Conservation (phyloP, 1,140 invertebrate genomes). For the Homalodisca vitripennis region DNA sequence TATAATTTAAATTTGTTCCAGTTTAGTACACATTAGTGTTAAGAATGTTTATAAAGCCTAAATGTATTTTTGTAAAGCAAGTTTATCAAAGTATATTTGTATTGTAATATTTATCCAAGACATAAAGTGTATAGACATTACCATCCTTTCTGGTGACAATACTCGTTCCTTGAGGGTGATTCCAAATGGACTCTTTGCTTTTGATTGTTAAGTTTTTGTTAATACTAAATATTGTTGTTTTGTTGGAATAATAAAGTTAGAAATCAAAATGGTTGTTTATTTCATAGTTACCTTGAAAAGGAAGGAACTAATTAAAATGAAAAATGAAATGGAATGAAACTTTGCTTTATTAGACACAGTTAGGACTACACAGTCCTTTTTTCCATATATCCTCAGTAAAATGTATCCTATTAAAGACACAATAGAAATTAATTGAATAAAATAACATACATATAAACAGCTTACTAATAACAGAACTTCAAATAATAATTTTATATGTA, state of each 20-base stretch:
- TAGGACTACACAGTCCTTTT: too few species aligned
- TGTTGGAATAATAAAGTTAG: constrained; percentile 21
- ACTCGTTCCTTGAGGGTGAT: constrained; percentile 21
- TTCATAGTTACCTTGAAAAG: background rate
- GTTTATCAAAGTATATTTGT: constrained; percentile 21
- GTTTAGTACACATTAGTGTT: too few species aligned
- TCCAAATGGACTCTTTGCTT: constrained; percentile 21
- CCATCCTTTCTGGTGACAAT: constrained; percentile 24
- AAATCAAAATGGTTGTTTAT: background rate
- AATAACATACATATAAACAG: too few species aligned
- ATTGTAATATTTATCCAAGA: constrained; percentile 2
- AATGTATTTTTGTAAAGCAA: constrained; percentile 21
- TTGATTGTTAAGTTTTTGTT: constrained; percentile 25
- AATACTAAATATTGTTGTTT: constrained; percentile 24
- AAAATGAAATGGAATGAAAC: too few species aligned
- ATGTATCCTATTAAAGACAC: too few species aligned
- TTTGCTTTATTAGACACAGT: too few species aligned
- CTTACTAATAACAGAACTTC: too few species aligned
- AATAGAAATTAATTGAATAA: too few species aligned
- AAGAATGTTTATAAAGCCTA: constrained; percentile 15
- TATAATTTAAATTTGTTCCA: too few species aligned
- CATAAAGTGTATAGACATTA: constrained; percentile 18
- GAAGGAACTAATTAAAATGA: too few species aligned
- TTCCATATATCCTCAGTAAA: too few species aligned
- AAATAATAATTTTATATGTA: too few species aligned